phyloP scores from a whole-genome alignment of 2,113 vertebrate genomes.

The Circaetus gallicus region DNA sequence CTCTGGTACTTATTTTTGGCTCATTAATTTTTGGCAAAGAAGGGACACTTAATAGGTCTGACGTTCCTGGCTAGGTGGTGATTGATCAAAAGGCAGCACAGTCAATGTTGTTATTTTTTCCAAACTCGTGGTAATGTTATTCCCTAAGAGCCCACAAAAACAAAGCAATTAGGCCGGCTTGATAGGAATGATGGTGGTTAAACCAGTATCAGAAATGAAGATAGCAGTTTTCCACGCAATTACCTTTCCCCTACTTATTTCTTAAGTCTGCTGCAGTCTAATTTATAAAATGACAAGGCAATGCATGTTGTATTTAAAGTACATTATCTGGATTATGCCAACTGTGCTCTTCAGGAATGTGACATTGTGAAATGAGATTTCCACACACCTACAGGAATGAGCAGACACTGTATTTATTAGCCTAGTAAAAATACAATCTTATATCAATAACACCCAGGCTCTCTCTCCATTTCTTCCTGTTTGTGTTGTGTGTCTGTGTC shows the following conservation, averaged over 20 bases:
- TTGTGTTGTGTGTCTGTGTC: conserved; percentile 41
- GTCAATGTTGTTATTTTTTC: conserved; percentile 9
- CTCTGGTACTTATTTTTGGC: conserved; percentile 29
- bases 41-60: not conserved
- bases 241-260: not conserved
- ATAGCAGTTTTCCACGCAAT: not conserved
- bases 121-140: not conserved
- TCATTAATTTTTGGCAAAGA: conserved; percentile 38
- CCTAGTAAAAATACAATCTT: conserved; percentile 48
- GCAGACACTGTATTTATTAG: conserved; percentile 40
- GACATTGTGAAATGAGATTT: conserved; percentile 44
- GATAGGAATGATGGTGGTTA: not conserved
- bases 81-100: conserved; percentile 43
- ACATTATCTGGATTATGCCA: conserved; percentile 5
- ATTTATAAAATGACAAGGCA: not conserved
- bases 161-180: not conserved
- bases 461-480: conserved; percentile 36
- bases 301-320: not conserved
- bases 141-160: conserved; percentile 20
- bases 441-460: conserved; percentile 19
- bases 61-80: not conserved
- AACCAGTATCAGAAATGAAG: not conserved
- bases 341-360: conserved; percentile 34
- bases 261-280: not conserved
- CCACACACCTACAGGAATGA: conserved; percentile 49